These are phyloP conservation scores for Ctenosaura bakeri DNA, from an alignment of 2,797 vertebrate species.

Conservation along the genomic window DNA sequence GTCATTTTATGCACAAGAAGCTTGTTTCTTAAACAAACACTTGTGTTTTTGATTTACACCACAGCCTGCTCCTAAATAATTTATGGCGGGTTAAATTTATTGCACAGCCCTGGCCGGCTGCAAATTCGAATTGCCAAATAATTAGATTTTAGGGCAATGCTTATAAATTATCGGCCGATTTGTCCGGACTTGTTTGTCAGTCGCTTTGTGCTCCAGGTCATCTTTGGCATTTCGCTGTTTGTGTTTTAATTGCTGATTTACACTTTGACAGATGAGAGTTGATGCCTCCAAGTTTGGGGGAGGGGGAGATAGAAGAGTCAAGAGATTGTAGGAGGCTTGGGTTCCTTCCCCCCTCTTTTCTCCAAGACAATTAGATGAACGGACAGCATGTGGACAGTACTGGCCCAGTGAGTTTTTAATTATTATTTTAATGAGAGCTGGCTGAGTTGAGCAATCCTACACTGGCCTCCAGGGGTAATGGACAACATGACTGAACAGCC, in stretches of 20 bases:
- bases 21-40: constrained; percentile 89
- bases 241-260: constrained; percentile 99
- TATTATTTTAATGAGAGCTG: constrained; percentile 74
- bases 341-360: constrained; percentile 70
- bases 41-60: constrained; percentile 90
- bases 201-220: constrained; percentile 95
- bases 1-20: constrained; percentile 84
- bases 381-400: constrained; percentile 70
- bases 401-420: constrained; percentile 71
- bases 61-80: constrained; percentile 97
- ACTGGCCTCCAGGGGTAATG: constrained; percentile 58
- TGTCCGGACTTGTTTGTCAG: constrained; percentile 99
- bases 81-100: constrained; percentile 99
- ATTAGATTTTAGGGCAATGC: constrained; percentile 99
- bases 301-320: constrained; percentile 69
- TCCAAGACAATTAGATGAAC: constrained; percentile 78
- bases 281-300: constrained; percentile 89
- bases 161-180: constrained; percentile 99
- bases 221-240: constrained; percentile 99
- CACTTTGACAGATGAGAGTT: constrained; percentile 99
- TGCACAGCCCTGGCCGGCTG: constrained; percentile 90
- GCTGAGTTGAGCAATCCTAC: constrained; percentile 63
- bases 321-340: constrained; percentile 78
- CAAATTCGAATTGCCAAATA: constrained; percentile 99
- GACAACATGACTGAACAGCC: constrained; percentile 63